Evolutionary conservation across 2,797 vertebrate species (phyloP).

Genomic region (Orestias chungarensis): DNA sequence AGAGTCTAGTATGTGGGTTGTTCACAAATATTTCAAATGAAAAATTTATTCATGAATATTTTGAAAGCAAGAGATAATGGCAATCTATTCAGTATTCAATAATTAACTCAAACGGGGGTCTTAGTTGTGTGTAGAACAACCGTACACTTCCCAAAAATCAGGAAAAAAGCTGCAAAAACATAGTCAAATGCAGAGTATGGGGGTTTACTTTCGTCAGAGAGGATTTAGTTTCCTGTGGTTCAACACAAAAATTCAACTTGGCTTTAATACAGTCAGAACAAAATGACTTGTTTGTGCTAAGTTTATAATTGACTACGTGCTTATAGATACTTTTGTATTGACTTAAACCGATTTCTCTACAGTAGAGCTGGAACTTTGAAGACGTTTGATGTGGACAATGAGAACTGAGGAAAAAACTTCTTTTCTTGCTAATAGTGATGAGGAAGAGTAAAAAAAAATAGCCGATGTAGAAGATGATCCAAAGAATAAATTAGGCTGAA

Average conservation of each 20-base stretch:
- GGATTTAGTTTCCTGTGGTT: background rate
- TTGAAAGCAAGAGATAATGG: background rate
- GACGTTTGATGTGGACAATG: background rate
- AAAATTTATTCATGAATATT: too few relatives aligned
- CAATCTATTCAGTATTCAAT: background rate
- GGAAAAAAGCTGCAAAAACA: background rate
- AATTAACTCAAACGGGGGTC: background rate
- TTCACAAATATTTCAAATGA: too few relatives aligned
- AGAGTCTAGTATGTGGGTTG: too few relatives aligned
- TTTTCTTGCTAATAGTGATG: background rate
- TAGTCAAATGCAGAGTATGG: background rate
- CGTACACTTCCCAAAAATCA: background rate
- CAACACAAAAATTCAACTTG: background rate
- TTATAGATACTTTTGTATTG: background rate
- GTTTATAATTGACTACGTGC: background rate
- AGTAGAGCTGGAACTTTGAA: background rate
- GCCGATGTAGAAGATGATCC: background rate
- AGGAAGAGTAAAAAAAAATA: background rate
- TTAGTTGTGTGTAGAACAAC: background rate
- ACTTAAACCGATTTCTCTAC: background rate
- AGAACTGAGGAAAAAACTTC: background rate
- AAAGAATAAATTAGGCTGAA: background rate
- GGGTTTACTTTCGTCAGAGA: background rate
- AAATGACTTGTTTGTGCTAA: background rate
- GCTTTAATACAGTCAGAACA: background rate